Evolutionary conservation across 1,140 invertebrate species (phyloP), one percentile per base, ranked within the genome.

Genomic region (Agrilus planipennis): DNA sequence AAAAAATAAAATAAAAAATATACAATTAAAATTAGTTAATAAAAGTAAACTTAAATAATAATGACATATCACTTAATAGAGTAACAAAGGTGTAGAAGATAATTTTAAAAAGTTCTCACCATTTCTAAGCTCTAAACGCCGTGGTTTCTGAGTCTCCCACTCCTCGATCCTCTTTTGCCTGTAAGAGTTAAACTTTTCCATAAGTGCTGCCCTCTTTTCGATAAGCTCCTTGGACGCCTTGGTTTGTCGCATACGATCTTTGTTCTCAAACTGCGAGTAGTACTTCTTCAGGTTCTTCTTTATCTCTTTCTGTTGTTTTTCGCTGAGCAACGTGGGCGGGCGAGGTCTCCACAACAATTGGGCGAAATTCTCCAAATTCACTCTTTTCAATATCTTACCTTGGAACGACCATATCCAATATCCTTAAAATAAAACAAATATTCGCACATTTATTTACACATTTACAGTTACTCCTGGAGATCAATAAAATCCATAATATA

Each of bases 361-460:
- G 52, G 89, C 90, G 58, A 99, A 95, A 4, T 82, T 80, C 47
- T 93, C 91, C 41, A 94, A 68, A 57, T 86, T 85, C 18, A 90
- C 80, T 49, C 90, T 71, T 45, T 79, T 77, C 11, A 90, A 55
- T 41, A 80, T 68, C 44, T 63, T 63, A 0, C 60, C 60, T 53
- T 99, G 94, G 79, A 99, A 99, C 16, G 89, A 92, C 86, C 93
- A 96, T 42, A 99, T 78, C 76, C 91, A 94, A 62, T 92, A 99
- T 4, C 88, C 80, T 57, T 18, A 5, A 41, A 43, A 25, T 14
- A 18, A 14, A 20, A 21, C 35, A 21, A 19, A 34, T 20, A 12
- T 36, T 36, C 18, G 22, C 12, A 20, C 4, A 15, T 34, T 18
- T 34, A 18, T 21, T 36, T 17, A 32, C 4, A 4, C 19, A 6